Percentiles rank a stretch among this genome's conserved stretches.
Conservation (phyloP, 2,113 vertebrate species). For the Arizona elegans region DNA sequence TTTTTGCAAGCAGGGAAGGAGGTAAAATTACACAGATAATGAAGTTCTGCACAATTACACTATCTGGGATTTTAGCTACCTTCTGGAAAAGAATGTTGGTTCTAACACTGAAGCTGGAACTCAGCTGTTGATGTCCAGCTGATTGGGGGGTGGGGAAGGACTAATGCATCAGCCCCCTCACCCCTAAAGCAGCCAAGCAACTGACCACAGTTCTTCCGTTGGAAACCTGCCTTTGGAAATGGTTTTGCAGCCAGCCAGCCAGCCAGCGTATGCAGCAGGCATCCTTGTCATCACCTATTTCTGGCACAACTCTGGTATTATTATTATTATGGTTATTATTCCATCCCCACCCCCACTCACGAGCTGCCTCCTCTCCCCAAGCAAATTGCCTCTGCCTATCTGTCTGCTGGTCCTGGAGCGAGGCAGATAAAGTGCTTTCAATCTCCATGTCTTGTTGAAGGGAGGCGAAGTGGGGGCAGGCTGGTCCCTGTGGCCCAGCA, state of each 20-base stretch:
- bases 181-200: neutral
- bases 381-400: neutral
- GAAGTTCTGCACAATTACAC: neutral
- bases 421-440: fast-evolving
- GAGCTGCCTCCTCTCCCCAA: neutral
- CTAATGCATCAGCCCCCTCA: neutral
- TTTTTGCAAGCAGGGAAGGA: neutral
- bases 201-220: neutral
- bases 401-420: neutral
- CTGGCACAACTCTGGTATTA: neutral
- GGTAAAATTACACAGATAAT: neutral
- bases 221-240: neutral
- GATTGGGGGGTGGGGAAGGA: neutral
- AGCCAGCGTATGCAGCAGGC: neutral
- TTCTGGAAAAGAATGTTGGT: neutral
- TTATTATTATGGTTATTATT: neutral
- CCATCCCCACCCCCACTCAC: neutral
- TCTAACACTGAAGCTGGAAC: neutral
- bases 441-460: neutral
- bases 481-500: neutral
- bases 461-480: neutral
- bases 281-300: neutral
- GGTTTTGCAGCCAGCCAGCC: neutral
- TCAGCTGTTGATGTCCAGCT: fast-evolving
- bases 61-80: neutral